Percentiles rank a stretch among this genome's conserved stretches.
These are phyloP conservation scores for Himalopsyche japonica DNA, from an alignment of 2,888 invertebrate species.

Conservation along the genomic window DNA sequence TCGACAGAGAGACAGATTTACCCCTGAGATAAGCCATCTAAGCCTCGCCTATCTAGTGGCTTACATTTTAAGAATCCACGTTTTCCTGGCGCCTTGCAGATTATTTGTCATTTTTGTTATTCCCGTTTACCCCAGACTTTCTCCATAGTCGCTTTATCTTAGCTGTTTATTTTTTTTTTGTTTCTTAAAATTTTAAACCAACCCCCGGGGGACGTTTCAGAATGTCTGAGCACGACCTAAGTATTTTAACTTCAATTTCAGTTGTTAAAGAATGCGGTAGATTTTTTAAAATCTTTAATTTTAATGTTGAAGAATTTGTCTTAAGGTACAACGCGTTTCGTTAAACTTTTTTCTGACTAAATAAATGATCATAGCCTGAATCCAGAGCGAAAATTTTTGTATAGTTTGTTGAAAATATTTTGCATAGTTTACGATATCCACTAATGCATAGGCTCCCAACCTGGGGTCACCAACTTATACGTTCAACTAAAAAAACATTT, in stretches of 20 bases:
- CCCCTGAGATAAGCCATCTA: not conserved
- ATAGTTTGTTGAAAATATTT: too few relatives aligned
- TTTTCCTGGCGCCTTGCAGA: conserved; percentile 25
- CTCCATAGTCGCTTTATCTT: not conserved
- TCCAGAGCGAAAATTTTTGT: too few relatives aligned
- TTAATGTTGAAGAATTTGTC: not conserved
- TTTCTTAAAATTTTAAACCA: not conserved
- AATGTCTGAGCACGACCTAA: not conserved
- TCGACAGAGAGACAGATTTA: not conserved
- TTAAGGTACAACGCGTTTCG: not conserved
- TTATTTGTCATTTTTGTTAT: conserved; percentile 14
- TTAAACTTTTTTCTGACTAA: too few relatives aligned
- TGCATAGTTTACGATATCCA: too few relatives aligned
- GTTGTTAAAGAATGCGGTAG: not conserved
- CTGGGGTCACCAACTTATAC: too few relatives aligned
- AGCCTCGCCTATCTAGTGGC: not conserved
- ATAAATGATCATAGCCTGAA: too few relatives aligned
- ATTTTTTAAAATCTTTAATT: not conserved
- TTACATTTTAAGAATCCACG: conserved; percentile 5
- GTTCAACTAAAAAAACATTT: too few relatives aligned
- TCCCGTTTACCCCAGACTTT: not conserved
- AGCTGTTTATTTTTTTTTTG: not conserved
- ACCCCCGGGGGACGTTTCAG: not conserved
- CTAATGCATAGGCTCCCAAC: too few relatives aligned
- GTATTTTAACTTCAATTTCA: not conserved